phyloP scores from a whole-genome alignment of 2,113 vertebrate genomes.

The Bubo bubo region DNA sequence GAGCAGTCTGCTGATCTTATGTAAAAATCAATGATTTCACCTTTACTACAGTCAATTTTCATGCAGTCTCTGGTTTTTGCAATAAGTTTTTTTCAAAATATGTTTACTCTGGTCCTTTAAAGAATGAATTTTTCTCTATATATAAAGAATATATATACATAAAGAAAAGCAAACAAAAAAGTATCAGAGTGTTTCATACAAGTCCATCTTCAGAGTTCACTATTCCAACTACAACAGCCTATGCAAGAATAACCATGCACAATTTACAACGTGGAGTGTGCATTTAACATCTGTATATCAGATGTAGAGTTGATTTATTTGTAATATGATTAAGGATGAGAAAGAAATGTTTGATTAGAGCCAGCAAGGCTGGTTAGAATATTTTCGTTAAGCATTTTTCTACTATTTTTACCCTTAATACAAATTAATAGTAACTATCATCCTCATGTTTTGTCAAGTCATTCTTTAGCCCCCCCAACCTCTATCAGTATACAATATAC shows the following conservation, averaged over 20 bases:
- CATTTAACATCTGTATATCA: neutral
- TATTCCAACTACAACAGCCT: neutral
- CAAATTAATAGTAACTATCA: neutral
- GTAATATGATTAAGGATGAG: neutral
- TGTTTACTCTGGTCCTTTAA: neutral
- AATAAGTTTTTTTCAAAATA: neutral
- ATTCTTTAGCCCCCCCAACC: neutral
- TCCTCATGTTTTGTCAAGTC: neutral
- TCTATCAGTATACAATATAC: neutral
- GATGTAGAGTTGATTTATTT: neutral
- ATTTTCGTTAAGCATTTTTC: neutral
- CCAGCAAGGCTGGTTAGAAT: neutral
- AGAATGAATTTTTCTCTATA: neutral
- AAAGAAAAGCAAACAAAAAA: neutral
- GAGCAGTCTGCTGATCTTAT: neutral
- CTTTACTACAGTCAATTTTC: neutral
- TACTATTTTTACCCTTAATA: neutral
- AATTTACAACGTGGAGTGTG: neutral
- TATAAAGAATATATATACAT: neutral
- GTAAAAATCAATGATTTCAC: slow-evolving; percentile 19
- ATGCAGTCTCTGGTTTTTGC: neutral
- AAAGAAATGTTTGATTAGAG: neutral
- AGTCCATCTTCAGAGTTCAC: neutral
- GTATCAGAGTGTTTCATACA: neutral
- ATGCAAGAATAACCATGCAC: fast-evolving